Base-by-base conservation (phyloP, 2,888 invertebrate genomes). In the Endomychus coccineus region DNA sequence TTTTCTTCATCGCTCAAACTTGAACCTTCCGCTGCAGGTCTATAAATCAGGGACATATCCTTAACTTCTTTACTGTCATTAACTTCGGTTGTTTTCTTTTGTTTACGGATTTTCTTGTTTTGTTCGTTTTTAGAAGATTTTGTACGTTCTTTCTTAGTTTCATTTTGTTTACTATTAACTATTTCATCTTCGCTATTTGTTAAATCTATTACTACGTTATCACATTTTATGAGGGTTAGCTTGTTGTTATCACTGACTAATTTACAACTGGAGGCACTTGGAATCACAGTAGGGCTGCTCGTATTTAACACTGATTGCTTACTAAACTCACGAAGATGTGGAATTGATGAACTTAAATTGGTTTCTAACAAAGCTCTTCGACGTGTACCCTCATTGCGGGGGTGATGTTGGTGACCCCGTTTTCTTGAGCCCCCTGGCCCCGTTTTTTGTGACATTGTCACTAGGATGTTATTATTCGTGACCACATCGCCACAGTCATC, bases 351-450 rank as follows among this genome's bases (percentile, higher is more conserved):
- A 21, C 30, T 35, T 9, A 39, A 29, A 11, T 29, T 11, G 68
- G 68, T 66, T 66, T 71, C 71, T 64, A 71, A 68, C 67, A 70
- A 70, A 66, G 70, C 75, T 58, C 75, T 66, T 39, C 57, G 53
- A 45, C 65, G 59, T 42, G 49, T 58, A 50, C 65, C 64, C 47
- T 62, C 59, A 59, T 79, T 74, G 45, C 80, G 77, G 61, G 80
- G 81, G 70, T 82, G 82, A 68, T 81, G 80, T 67, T 81, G 81
- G 66, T 80, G 81, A 50, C 81, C 81, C 66, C 80, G 74, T 63
- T 80, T 78, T 66, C 72, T 73, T 66, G 39, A 34, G 70, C 71
- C 70, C 67, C 71, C 71, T 70, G 74, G 69, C 70, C 72, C 69
- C 68, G 70, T 71, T 69, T 70, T 71, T 68, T 71, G 65, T 67